Base-by-base conservation (phyloP, 2,113 vertebrate genomes). In the Terrapene triunguis region DNA sequence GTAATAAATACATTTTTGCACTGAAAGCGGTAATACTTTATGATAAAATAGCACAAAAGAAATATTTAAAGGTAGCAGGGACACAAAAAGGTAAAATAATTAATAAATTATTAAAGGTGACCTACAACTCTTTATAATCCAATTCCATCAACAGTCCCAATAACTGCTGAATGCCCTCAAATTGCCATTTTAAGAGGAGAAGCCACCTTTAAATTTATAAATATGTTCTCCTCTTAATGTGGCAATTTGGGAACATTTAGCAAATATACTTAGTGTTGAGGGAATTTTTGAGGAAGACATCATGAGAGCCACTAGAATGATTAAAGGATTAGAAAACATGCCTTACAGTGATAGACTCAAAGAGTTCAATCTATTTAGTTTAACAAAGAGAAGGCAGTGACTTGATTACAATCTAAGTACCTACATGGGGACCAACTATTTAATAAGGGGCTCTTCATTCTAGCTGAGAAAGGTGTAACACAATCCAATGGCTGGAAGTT, bases 1-100 rank as follows among this genome's bases (percentile, higher is more conserved):
- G 69, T 65, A 93, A 94, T 95, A 95, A 97, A 96, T 89, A 95
- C 10, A 2, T 27, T 88, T 84, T 13, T 88, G 85, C 92, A 92
- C 50, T 54, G 81, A 94, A 91, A 65, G 76, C 84, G 90, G 74
- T 47, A 91, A 94, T 90, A 38, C 74, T 97, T 88, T 92, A 95
- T 69, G 94, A 91, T 90, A 96, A 97, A 97, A 92, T 91, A 76
- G 62, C 93, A 95, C 91, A 90, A 97, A 91, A 93, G 32, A 97
- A 95, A 97, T 25, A 95, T 96, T 94, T 98, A 88, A 95, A 97
- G 97, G 86, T 87, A 97, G 95, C 83, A 82, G 84, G 35, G 95
- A 94, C 62, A 81, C 82, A 88, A 78, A 94, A 92, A 93, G 91
- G 92, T 93, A 97, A 97, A 95, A 97, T 89, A 96, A 96, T 96